Conservation (phyloP, 64 coral and sea anemone species). For the Anthopleura sola region DNA sequence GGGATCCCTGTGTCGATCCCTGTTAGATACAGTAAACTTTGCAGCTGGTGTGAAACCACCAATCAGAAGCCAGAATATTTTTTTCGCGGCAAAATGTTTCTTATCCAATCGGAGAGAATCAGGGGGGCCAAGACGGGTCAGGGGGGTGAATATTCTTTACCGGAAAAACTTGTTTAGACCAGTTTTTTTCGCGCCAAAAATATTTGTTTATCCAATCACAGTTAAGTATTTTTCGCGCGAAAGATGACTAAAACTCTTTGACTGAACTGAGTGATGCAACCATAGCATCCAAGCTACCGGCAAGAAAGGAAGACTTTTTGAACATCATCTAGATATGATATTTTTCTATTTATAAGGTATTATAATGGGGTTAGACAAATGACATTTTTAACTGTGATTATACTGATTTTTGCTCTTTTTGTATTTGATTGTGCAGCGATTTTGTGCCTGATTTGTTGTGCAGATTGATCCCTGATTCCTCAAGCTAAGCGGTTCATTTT, state of each 20-base stretch:
- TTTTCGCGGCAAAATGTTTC: too few species aligned
- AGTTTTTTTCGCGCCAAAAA: neutral
- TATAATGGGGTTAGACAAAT: neutral
- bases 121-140: too few species aligned
- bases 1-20: too few species aligned
- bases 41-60: too few species aligned
- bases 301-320: neutral
- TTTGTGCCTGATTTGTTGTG: neutral
- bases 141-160: neutral
- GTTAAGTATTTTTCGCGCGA: neutral
- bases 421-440: neutral
- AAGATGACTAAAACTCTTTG: neutral
- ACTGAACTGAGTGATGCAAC: conserved; percentile 1
- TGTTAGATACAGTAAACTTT: too few species aligned
- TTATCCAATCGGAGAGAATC: too few species aligned
- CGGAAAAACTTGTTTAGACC: neutral
- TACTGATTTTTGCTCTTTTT: conserved; percentile 3
- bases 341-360: neutral
- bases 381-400: neutral
- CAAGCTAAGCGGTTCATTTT: neutral
- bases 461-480: neutral
- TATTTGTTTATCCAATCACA: neutral
- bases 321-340: neutral
- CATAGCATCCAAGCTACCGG: neutral
- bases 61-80: too few species aligned